Evolutionary conservation across 2,113 vertebrate genomes (phyloP), one percentile per base, ranked within the genome.

Genomic region (Podarcis muralis): DNA sequence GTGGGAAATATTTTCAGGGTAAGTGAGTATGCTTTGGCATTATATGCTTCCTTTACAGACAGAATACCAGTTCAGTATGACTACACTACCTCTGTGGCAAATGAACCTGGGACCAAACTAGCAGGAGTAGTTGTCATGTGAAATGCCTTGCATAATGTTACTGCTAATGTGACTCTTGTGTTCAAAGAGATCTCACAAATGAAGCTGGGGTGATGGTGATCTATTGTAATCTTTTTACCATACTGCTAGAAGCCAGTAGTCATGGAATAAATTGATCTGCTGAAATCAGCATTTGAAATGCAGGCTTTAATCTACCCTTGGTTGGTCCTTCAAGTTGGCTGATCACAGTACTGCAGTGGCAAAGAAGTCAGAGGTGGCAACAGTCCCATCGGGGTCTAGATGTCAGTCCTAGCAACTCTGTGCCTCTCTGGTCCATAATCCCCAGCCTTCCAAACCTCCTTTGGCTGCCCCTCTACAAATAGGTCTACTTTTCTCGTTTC

Each of bases 1-100:
- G 98, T 53, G 99, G 99, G 59, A 99, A 99, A 89, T 99, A 99
- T 93, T 99, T 99, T 92, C 99, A 99, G 96, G 99, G 99, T 99
- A 94, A 96, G 80, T 5, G 9, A 48, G 80, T 5, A 1, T 25
- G 0, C 27, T 68, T 23, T n/a, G 9, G 3, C n/a, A 18, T 68
- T 57, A 27, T 40, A 32, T 66, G 12, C 11, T 43, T 82, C 3
- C 57, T 8, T 79, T 7, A 2, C 35, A 5, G 1, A 6, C 32
- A 57, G 5, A 3, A 5, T 53, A 53, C 0, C 4, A 8, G 13
- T 48, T 22, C 43, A 3, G 0, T 53, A 18, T 25, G 1, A 35
- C 11, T 62, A 35, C 16, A 2, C 18, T 57, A 20, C n/a, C 43
- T 57, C 16, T 18, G 66, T 37, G 62, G 1, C 40, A 40, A 20